Evolutionary conservation across 2,113 vertebrate genomes (phyloP).

Genomic region (Pedionomus torquatus): DNA sequence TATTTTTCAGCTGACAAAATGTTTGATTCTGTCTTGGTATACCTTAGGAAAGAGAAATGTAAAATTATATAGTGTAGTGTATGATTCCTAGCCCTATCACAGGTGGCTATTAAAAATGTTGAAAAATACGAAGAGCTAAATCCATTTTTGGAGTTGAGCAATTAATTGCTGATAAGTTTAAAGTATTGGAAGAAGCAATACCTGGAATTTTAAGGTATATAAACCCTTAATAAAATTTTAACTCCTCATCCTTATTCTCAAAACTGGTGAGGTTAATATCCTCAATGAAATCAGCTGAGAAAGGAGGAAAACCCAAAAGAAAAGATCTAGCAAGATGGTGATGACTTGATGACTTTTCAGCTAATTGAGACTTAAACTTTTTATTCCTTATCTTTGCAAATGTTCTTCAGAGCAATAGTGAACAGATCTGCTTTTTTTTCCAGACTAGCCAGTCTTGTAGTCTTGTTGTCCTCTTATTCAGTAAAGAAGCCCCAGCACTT

Average conservation of each 20-base stretch:
- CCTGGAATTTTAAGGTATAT: background rate
- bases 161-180: background rate
- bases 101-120: background rate
- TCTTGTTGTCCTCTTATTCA: background rate
- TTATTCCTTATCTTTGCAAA: background rate
- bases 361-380: background rate
- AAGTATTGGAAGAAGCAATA: background rate
- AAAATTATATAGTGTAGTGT: background rate
- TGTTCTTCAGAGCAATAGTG: background rate
- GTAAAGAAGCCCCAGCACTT: background rate
- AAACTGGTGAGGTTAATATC: background rate
- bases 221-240: background rate
- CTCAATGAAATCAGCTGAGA: background rate
- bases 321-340: background rate
- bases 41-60: background rate
- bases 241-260: background rate
- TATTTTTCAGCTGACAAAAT: background rate
- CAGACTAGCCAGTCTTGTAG: background rate
- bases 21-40: background rate
- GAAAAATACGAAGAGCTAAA: background rate
- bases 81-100: background rate
- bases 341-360: background rate
- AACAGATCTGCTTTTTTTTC: background rate
- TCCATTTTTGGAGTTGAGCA: background rate
- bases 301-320: background rate